These are phyloP conservation scores for Octodon degus DNA, from an alignment of 2,113 vertebrate species.

Conservation along the genomic window DNA sequence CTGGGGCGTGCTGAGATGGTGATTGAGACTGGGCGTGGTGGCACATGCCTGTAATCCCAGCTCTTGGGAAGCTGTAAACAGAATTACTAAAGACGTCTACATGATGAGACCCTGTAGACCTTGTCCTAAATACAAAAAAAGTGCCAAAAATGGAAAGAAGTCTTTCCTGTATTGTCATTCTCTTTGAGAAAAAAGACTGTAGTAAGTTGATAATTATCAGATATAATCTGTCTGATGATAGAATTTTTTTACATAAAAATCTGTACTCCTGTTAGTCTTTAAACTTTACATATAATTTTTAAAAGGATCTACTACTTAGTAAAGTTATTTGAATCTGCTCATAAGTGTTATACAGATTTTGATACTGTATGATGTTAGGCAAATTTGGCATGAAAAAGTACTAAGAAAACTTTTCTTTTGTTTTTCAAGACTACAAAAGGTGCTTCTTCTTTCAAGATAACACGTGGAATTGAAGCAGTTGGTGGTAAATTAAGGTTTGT, in stretches of 20 bases:
- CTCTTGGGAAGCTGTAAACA: no score
- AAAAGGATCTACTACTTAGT: not conserved
- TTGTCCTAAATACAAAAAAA: not conserved
- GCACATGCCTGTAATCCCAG: no score
- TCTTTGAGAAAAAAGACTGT: slow-evolving; percentile 38
- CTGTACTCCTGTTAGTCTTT: not conserved
- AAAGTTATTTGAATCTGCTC: slow-evolving; percentile 43
- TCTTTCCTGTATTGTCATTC: not conserved
- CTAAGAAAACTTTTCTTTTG: slow-evolving; percentile 55
- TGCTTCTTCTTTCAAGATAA: slow-evolving; percentile 96
- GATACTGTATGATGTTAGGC: not conserved
- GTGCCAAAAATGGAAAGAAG: slow-evolving; percentile 34
- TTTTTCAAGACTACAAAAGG: slow-evolving; percentile 95
- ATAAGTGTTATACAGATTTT: slow-evolving; percentile 25
- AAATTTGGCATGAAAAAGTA: slow-evolving; percentile 55
- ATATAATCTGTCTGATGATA: not conserved
- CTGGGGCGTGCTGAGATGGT: no score
- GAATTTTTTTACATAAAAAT: slow-evolving; percentile 48
- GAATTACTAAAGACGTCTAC: no score
- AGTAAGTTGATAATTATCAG: not conserved
- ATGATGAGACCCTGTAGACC: no score
- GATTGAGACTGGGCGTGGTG: no score
- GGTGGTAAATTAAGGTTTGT: slow-evolving; percentile 95
- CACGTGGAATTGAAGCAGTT: slow-evolving; percentile 94
- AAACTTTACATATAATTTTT: slow-evolving; percentile 22